Base-by-base conservation (phyloP, 2,113 vertebrate species). In the Tragelaphus buxtoni region DNA sequence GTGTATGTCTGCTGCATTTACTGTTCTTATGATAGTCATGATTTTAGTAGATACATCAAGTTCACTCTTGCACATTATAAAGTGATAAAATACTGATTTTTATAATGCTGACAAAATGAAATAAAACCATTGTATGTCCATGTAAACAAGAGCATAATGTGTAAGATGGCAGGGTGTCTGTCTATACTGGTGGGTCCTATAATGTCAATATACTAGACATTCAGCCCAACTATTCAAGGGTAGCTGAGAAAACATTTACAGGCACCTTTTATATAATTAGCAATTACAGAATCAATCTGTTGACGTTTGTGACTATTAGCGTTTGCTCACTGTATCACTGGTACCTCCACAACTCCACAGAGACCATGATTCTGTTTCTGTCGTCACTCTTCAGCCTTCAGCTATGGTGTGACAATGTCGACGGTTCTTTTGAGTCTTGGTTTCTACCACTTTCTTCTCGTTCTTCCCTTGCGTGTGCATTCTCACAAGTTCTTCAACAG, bases 21-120 rank as follows among this genome's bases (percentile, higher is more conserved):
- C 24, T 14, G 11, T 49, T 18, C 42, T 65, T 82, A 22, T 0
- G 42, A 53, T 1, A 55, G 17, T 61, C 30, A 55, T n/a, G 81
- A 47, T 65, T 82, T 47, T 55, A 65, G 17, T 20, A 82, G 56
- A 90, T 60, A 85, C 0, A 83, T n/a, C 20, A 81, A 63, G 42
- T 91, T 85, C 35, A 89, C 5, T 9, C 58, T 84, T 86, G 30
- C 28, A 5, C 56, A 22, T 61, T 74, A 88, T 72, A 22, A 90
- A 79, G 56, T 79, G 55, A 22, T 55, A 95, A 88, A 76, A 91
- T n/a, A 76, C 1, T 94, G 69, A 56, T 53, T 79, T 96, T 61
- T 84, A 42, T n/a, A 96, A 79, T 83, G 95, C 81, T 87, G 58
- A 60, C 63, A 56, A 86, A 85, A 55, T 85, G 65, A 95, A 81